Evolutionary conservation across 2,888 invertebrate species (phyloP), one percentile per base, ranked within the genome.

Genomic region (Mamestra brassicae): DNA sequence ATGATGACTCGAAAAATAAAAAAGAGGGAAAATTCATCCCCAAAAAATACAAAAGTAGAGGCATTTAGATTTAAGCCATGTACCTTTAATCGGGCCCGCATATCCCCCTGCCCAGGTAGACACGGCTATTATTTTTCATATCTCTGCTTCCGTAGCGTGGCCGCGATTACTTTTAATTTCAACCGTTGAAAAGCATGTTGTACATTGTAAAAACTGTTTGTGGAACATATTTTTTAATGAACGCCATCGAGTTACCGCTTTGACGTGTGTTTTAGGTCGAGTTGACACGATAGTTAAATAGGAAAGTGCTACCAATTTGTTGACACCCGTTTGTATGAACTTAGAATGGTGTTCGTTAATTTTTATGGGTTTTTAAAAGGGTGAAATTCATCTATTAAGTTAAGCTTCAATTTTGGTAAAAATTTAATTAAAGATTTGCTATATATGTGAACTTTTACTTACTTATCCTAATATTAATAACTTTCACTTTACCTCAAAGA

Each of bases 141-240:
- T 94, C 93, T 93, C 90, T 88, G 91, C 89, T 92, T 92, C 91
- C 93, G 92, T 91, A 89, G 89, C 90, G 88, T 89, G 87, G 87
- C 88, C 86, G 88, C 91, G 92, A 95, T 96, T 94, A 95, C 90
- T 95, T 95, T 95, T 95, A 95, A 94, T 95, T 93, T 90, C 90
- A 89, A 91, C 92, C 91, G 90, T 93, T 92, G 89, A 91, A 92
- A 93, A 91, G 88, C 92, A 90, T 92, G 93, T 93, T 90, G 89
- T 90, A 92, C 91, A 93, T 90, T 90, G 89, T 89, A 91, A 91
- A 92, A 94, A 93, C 90, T 91, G 91, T 90, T 92, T 87, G 91
- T 92, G 90, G 86, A 88, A 89, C 85, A 89, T 85, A 90, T 92
- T 92, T 82, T 93, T 92, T 90, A 94, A 94, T 92, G 90, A 93